These are phyloP conservation scores for Lasioglossum morio DNA, from an alignment of 2,888 invertebrate species.

Conservation along the genomic window DNA sequence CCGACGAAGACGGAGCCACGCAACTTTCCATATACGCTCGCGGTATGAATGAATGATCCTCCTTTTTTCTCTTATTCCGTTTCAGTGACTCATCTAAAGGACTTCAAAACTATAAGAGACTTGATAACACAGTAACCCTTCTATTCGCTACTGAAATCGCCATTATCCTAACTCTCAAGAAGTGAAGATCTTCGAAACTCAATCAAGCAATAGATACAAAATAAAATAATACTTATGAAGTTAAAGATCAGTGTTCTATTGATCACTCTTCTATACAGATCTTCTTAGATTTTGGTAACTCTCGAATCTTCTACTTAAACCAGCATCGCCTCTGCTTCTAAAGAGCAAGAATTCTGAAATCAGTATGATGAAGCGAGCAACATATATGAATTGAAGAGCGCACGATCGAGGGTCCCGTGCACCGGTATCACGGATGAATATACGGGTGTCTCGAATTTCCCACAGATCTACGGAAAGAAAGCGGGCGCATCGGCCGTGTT, in stretches of 20 bases:
- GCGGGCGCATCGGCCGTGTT: conserved; percentile 49
- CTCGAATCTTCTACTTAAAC: not conserved
- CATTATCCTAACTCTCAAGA: too few relatives aligned
- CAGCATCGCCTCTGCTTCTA: not conserved
- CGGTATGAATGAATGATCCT: conserved; percentile 36
- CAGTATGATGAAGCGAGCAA: not conserved
- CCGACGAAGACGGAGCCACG: conserved; percentile 15
- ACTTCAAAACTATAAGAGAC: not conserved
- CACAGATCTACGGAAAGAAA: conserved; percentile 49
- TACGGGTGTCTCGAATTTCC: conserved; percentile 38
- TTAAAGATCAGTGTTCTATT: too few relatives aligned
- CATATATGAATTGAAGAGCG: not conserved
- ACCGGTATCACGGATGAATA: not conserved
- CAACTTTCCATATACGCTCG: conserved; percentile 34
- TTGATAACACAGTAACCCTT: not conserved
- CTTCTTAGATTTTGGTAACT: not conserved
- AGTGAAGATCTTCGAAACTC: not conserved
- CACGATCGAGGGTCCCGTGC: not conserved
- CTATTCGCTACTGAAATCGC: too few relatives aligned
- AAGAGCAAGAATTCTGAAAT: not conserved
- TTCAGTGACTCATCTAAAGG: not conserved
- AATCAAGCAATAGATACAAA: rapidly evolving
- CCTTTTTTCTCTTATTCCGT: not conserved
- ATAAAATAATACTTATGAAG: too few relatives aligned
- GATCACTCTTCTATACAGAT: not conserved